Evolutionary conservation across 2,888 invertebrate genomes (phyloP).

Genomic region (Yponomeuta evonymella): DNA sequence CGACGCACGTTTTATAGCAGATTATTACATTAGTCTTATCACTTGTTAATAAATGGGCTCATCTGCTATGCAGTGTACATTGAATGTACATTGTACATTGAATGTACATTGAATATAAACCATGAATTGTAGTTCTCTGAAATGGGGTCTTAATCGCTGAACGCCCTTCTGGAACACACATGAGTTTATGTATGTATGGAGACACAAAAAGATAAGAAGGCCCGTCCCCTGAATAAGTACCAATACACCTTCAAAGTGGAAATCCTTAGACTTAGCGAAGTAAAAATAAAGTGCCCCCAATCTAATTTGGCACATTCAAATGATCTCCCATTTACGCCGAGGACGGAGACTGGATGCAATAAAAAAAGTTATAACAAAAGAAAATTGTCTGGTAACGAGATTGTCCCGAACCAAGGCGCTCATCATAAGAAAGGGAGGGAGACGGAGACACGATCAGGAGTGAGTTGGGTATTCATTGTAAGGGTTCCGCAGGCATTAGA

Average conservation of each 20-base stretch:
- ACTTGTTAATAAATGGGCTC: too few relatives aligned
- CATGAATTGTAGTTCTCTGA: too few relatives aligned
- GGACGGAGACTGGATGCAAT: neutral
- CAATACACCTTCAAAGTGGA: neutral
- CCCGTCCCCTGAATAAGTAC: too few relatives aligned
- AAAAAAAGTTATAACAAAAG: constrained; percentile 4
- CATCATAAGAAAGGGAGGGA: neutral
- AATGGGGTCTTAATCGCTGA: too few relatives aligned
- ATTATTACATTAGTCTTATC: too few relatives aligned
- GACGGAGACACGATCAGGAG: neutral
- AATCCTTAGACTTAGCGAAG: neutral
- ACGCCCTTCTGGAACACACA: too few relatives aligned
- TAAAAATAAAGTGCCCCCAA: neutral
- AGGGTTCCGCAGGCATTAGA: neutral
- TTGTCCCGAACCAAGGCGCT: neutral
- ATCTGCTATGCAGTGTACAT: too few relatives aligned
- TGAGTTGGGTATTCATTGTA: neutral
- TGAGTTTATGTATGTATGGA: too few relatives aligned
- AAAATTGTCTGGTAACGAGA: constrained; percentile 3
- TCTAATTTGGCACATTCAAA: constrained; percentile 1
- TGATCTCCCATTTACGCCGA: neutral
- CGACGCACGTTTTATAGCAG: too few relatives aligned
- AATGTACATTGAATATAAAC: too few relatives aligned
- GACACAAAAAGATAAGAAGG: too few relatives aligned
- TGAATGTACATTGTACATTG: too few relatives aligned